phyloP scores from a whole-genome alignment of 2,797 vertebrate species.

The Odontamblyopus lacepedii region DNA sequence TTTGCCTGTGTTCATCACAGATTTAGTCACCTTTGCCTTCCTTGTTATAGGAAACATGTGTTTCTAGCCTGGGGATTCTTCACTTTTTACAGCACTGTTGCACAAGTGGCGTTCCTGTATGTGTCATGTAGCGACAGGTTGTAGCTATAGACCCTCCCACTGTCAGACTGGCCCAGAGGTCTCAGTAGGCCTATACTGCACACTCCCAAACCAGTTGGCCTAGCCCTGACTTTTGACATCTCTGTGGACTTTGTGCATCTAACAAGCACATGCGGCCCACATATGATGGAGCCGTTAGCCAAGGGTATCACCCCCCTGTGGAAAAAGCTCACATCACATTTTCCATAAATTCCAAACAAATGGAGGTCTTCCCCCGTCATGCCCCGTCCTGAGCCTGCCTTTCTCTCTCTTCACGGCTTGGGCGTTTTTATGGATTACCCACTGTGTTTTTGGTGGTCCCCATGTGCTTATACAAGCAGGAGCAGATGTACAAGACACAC shows the following conservation, averaged over 20 bases:
- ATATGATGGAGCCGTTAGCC: conserved; percentile 21
- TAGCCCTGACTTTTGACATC: conserved; percentile 16
- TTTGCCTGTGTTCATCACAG: conserved; percentile 13
- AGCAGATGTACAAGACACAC: conserved; percentile 58
- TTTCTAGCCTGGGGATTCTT: conserved; percentile 13
- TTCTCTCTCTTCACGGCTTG: conserved; percentile 40
- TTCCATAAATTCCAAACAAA: conserved; percentile 52
- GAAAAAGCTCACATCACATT: conserved; percentile 28
- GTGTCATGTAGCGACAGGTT: conserved; percentile 41
- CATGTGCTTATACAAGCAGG: conserved; percentile 47
- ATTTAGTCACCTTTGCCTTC: conserved; percentile 31
- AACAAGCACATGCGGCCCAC: conserved; percentile 18
- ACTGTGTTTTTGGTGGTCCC: conserved; percentile 45
- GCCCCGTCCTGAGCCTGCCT: conserved; percentile 17
- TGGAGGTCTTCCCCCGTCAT: conserved; percentile 17
- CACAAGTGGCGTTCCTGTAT: conserved; percentile 16
- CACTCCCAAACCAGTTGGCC: conserved; percentile 51
- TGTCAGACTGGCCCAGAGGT: conserved; percentile 45
- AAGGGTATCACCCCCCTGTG: conserved; percentile 10
- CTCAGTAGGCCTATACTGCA: conserved; percentile 12
- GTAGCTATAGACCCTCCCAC: conserved; percentile 16
- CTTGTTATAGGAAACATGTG: conserved; percentile 40
- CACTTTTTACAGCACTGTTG: conserved; percentile 16
- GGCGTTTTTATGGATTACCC: conserved; percentile 47
- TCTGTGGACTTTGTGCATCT: conserved; percentile 21